Evolutionary conservation across 1,140 invertebrate species (phyloP).

Genomic region (Polypedilum vanderplanki): DNA sequence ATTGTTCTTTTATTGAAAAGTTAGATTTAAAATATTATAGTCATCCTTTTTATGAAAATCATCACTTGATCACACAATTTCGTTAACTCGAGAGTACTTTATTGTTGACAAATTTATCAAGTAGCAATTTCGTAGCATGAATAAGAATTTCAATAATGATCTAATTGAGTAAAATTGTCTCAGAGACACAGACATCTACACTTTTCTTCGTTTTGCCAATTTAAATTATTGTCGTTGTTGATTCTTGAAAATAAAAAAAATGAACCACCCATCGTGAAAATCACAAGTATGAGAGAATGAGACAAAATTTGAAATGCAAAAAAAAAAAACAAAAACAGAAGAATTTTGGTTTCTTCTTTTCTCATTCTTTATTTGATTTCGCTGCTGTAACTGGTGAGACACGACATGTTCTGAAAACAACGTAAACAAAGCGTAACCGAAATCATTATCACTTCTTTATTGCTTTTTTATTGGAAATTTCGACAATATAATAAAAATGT

Average conservation of each 20-base stretch:
- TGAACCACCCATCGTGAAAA: background rate
- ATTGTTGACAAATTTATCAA: no score
- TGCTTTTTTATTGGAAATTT: constrained; percentile 19
- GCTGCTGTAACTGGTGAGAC: background rate
- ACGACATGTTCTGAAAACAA: constrained; percentile 7
- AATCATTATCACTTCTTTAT: constrained; percentile 19
- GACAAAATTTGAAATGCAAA: no score
- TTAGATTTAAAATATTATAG: no score
- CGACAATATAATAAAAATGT: constrained; percentile 14
- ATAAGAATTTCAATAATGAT: background rate
- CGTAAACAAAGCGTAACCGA: constrained; percentile 16
- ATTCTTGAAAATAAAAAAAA: background rate
- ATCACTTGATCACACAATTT: constrained; percentile 22
- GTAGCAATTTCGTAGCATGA: no score
- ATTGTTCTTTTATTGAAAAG: no score
- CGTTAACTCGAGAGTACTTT: background rate
- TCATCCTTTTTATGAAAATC: background rate
- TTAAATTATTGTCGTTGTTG: constrained; percentile 6
- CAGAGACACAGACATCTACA: background rate
- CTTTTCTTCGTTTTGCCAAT: background rate
- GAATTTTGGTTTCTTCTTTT: background rate
- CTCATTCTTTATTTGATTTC: background rate
- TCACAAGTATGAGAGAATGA: background rate
- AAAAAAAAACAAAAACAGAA: background rate
- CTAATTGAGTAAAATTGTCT: background rate